These are phyloP conservation scores for Pocillopora verrucosa DNA, from an alignment of 64 coral and sea anemone genomes.

Conservation along the genomic window DNA sequence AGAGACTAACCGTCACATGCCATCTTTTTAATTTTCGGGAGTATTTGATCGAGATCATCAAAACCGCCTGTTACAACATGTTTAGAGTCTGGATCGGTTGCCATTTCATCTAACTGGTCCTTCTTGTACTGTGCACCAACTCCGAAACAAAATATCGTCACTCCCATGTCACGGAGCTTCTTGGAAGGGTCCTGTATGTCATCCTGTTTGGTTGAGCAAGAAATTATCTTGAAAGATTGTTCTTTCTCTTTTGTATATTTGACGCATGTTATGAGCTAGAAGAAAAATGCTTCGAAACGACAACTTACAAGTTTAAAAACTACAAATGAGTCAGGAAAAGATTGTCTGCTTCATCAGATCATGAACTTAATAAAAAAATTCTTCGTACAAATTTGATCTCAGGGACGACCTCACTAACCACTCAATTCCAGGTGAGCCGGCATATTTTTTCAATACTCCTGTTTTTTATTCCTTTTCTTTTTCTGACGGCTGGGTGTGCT, in stretches of 20 bases:
- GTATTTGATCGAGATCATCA: conserved; percentile 29
- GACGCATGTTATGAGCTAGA: too few species aligned
- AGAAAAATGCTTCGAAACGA: too few species aligned
- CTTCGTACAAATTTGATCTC: too few species aligned
- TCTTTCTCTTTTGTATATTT: neutral
- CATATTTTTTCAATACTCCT: too few species aligned
- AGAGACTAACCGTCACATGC: conserved; percentile 46
- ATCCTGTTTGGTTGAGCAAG: conserved; percentile 8
- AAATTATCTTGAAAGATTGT: neutral
- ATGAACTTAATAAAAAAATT: too few species aligned
- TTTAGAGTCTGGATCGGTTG: conserved; percentile 57
- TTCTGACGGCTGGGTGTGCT: too few species aligned
- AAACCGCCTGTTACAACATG: conserved; percentile 66
- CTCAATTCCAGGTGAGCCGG: too few species aligned
- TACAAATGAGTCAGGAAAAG: too few species aligned
- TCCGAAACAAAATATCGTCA: conserved; percentile 58
- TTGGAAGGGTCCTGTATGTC: conserved; percentile 41
- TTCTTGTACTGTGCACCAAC: conserved; percentile 42
- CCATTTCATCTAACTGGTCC: conserved; percentile 51
- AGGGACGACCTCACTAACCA: too few species aligned
- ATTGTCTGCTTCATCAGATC: too few species aligned
- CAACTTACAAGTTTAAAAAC: too few species aligned
- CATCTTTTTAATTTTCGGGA: conserved; percentile 59
- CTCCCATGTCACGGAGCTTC: conserved; percentile 52
- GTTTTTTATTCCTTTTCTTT: too few species aligned